These are phyloP conservation scores for Drosophila elegans DNA, from an alignment of 1,140 invertebrate genomes.

Conservation along the genomic window DNA sequence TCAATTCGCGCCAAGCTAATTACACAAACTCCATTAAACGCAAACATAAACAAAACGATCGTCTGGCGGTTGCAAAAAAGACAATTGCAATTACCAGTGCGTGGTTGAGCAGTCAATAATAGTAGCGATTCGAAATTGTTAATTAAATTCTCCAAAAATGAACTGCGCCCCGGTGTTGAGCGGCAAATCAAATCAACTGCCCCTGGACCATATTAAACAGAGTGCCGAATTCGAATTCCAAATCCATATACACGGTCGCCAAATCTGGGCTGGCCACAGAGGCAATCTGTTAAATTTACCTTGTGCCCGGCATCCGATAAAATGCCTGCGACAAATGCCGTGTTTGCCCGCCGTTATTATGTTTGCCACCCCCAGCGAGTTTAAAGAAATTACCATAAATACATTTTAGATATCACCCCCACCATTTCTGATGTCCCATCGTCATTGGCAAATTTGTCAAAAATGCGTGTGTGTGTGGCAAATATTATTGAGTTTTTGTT, in stretches of 20 bases:
- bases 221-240: slow-evolving; percentile 32
- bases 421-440: slow-evolving; percentile 20
- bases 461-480: slow-evolving; percentile 24
- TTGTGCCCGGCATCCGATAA: slow-evolving; percentile 56
- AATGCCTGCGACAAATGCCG: slow-evolving; percentile 44
- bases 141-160: slow-evolving; percentile 65
- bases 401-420: slow-evolving; percentile 43
- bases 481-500: slow-evolving; percentile 70
- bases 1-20: slow-evolving; percentile 68
- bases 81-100: slow-evolving; percentile 51
- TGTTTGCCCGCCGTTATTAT: slow-evolving; percentile 6
- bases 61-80: slow-evolving; percentile 3
- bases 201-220: slow-evolving; percentile 36
- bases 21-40: slow-evolving; percentile 62
- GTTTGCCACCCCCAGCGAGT: slow-evolving; percentile 11
- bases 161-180: slow-evolving; percentile 25
- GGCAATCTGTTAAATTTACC: slow-evolving; percentile 74
- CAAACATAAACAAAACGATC: slow-evolving; percentile 36
- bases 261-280: slow-evolving; percentile 56
- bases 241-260: slow-evolving; percentile 3
- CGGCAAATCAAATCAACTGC: slow-evolving; percentile 54
- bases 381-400: slow-evolving; percentile 79
- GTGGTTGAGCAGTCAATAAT: slow-evolving; percentile 50
- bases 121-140: slow-evolving; percentile 54
- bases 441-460: slow-evolving; percentile 59